phyloP scores from a whole-genome alignment of 2,113 vertebrate species.

The Hydropotes inermis region DNA sequence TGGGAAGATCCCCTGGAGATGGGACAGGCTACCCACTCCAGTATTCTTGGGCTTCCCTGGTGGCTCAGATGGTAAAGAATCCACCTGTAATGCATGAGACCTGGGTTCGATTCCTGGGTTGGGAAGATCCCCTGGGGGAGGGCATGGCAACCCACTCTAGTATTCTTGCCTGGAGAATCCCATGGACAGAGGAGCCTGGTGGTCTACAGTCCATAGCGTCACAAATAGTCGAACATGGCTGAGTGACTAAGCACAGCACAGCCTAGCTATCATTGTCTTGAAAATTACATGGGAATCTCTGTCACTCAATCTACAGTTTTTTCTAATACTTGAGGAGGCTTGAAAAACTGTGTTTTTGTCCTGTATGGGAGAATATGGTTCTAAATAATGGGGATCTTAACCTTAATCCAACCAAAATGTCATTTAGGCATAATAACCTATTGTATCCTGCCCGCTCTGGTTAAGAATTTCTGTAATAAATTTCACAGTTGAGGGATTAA shows the following conservation, averaged over 20 bases:
- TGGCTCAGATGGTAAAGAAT: not conserved
- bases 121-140: not conserved
- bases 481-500: slow-evolving; percentile 10
- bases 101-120: not conserved
- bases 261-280: not conserved
- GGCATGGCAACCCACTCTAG: not conserved
- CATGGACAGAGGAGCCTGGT: not conserved
- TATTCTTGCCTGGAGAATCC: not conserved
- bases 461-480: slow-evolving; percentile 18
- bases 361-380: not conserved
- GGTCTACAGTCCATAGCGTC: not conserved
- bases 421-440: not conserved
- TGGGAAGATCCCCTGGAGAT: not conserved
- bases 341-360: not conserved
- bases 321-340: not conserved
- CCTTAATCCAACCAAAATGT: not conserved
- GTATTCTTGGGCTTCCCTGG: not conserved
- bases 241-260: not conserved
- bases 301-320: not conserved
- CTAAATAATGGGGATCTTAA: not conserved
- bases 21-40: not conserved
- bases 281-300: not conserved
- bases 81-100: not conserved
- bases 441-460: not conserved
- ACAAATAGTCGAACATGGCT: not conserved